Evolutionary conservation across 2,113 vertebrate genomes (phyloP).

Genomic region (Marmota flaviventris): DNA sequence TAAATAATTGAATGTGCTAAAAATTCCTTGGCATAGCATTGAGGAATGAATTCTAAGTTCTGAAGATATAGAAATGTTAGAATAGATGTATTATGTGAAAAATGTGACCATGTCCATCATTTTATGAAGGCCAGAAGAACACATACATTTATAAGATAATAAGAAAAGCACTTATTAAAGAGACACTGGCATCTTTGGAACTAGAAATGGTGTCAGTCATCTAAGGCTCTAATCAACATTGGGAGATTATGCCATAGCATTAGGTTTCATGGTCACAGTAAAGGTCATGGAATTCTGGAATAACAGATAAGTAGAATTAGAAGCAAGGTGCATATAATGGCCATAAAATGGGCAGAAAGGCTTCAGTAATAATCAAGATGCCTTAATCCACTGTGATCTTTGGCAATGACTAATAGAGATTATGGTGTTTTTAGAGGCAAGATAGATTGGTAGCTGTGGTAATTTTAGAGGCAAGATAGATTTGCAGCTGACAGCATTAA

Average conservation of each 20-base stretch:
- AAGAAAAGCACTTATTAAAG: not conserved
- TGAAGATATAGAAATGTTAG: not conserved
- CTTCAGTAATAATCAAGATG: not conserved
- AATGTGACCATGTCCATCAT: not conserved
- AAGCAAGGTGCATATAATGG: not conserved
- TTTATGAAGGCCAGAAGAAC: not conserved
- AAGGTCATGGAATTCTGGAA: not conserved
- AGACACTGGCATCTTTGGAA: not conserved
- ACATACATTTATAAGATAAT: not conserved
- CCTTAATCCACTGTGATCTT: not conserved
- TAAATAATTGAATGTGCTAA: not conserved
- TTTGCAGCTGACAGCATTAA: not conserved
- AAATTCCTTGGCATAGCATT: not conserved
- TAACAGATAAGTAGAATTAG: not conserved
- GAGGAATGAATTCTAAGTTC: not conserved
- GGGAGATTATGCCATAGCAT: not conserved
- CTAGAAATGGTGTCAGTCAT: not conserved
- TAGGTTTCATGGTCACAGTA: not conserved
- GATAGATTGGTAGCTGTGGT: not conserved
- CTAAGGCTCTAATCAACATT: not conserved
- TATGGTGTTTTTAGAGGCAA: not conserved
- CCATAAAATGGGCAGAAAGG: not conserved
- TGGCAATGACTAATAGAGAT: not conserved
- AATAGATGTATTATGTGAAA: not conserved
- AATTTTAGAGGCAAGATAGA: not conserved